A percentile compares a stretch with the other conserved stretches of the same genome.
phyloP scores from a whole-genome alignment of 1,140 invertebrate genomes.

The Myzus persicae region DNA sequence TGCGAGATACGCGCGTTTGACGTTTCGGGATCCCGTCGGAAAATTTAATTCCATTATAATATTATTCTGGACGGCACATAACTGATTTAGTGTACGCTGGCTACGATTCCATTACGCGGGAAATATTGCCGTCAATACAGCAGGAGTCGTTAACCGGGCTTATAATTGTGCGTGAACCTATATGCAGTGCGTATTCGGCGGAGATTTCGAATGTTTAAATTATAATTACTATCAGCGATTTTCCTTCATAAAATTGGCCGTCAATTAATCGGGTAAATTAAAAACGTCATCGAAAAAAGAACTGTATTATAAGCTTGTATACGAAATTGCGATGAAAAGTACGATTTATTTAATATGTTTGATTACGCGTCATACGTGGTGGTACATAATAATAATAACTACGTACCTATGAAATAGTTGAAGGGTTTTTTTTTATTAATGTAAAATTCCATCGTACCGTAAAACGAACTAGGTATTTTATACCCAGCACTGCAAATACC shows the following conservation, averaged over 20 bases:
- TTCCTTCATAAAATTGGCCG: not conserved
- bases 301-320: not conserved
- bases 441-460: not conserved
- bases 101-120: not conserved
- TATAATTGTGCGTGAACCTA: not conserved
- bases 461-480: not conserved
- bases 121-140: conserved; percentile 11
- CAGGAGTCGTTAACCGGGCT: not conserved
- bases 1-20: conserved; percentile 7
- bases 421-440: not conserved
- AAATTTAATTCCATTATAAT: conserved; percentile 8
- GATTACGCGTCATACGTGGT: not conserved
- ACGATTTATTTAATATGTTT: not conserved
- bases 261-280: not conserved
- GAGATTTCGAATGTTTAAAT: not conserved
- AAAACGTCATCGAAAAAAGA: not conserved
- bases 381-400: not conserved
- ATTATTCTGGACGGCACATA: not conserved
- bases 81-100: conserved; percentile 14
- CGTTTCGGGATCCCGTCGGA: not conserved
- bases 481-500: not conserved
- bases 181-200: not conserved
- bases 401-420: not conserved
- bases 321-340: not conserved
- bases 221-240: not conserved